Percentiles rank a stretch among this genome's conserved stretches.
These are phyloP conservation scores for Pelecanus crispus DNA, from an alignment of 2,113 vertebrate genomes.

Conservation along the genomic window DNA sequence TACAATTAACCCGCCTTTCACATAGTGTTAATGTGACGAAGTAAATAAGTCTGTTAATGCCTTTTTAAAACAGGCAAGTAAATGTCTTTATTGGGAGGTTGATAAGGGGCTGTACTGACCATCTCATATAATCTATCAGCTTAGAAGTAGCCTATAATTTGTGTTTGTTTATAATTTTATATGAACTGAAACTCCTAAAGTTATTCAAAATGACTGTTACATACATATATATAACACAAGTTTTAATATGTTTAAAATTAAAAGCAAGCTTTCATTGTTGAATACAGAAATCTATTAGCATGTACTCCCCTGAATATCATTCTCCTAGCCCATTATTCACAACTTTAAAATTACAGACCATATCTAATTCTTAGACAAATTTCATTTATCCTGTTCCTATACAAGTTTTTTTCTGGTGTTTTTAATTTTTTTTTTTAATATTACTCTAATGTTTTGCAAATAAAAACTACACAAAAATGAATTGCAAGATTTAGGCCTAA, in stretches of 20 bases:
- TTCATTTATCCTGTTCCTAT: background rate
- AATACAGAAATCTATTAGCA: background rate
- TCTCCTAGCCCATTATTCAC: background rate
- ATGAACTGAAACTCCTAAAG: background rate
- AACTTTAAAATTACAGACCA: background rate
- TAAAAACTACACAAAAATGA: background rate
- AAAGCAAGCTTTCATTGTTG: background rate
- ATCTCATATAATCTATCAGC: background rate
- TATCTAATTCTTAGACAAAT: background rate
- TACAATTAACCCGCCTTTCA: background rate
- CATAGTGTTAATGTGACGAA: background rate
- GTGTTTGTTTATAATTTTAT: background rate
- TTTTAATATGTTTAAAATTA: background rate
- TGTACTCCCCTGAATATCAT: background rate
- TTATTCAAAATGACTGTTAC: background rate
- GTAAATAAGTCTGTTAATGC: background rate
- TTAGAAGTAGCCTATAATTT: background rate
- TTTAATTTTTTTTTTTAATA: background rate
- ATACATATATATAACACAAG: background rate
- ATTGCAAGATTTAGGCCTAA: background rate
- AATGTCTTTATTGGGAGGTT: background rate
- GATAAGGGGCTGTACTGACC: background rate
- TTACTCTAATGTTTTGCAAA: background rate
- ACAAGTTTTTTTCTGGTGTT: background rate
- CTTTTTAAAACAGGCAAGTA: background rate